A percentile compares a stretch with the other conserved stretches of the same genome.
Evolutionary conservation across 2,113 vertebrate genomes (phyloP).

Genomic region (Tautogolabrus adspersus): DNA sequence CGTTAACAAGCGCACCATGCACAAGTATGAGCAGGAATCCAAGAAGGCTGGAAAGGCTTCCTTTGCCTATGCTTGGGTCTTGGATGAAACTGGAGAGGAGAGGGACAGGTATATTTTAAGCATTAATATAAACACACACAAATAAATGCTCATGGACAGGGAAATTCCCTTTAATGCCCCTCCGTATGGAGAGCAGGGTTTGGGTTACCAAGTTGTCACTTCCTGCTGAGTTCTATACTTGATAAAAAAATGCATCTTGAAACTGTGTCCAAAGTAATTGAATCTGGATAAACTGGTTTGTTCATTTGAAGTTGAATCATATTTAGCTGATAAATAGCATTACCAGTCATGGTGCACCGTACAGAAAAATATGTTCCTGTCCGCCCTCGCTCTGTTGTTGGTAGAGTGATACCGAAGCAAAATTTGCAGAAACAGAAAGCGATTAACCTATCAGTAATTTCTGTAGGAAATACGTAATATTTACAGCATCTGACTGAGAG

Average conservation of each 20-base stretch:
- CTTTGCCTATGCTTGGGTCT: constrained; percentile 97
- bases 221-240: too few relatives aligned
- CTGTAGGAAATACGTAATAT: constrained; percentile 33
- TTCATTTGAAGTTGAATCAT: background rate
- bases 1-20: constrained; percentile 98
- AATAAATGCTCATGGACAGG: background rate
- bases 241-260: background rate
- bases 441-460: constrained; percentile 40
- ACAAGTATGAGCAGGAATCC: constrained; percentile 97
- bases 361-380: background rate
- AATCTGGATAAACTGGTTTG: background rate
- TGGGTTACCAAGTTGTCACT: background rate
- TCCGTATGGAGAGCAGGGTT: background rate
- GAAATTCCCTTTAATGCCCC: too few relatives aligned
- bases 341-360: background rate
- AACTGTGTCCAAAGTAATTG: background rate
- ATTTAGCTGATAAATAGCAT: background rate
- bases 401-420: constrained; percentile 50
- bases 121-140: background rate
- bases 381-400: constrained; percentile 19
- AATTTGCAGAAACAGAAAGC: constrained; percentile 67
- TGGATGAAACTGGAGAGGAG: constrained; percentile 99
- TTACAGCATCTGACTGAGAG: background rate
- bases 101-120: constrained; percentile 89
- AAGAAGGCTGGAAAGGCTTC: constrained; percentile 99